Evolutionary conservation across 2,113 vertebrate genomes (phyloP).

Genomic region (Erinaceus europaeus): DNA sequence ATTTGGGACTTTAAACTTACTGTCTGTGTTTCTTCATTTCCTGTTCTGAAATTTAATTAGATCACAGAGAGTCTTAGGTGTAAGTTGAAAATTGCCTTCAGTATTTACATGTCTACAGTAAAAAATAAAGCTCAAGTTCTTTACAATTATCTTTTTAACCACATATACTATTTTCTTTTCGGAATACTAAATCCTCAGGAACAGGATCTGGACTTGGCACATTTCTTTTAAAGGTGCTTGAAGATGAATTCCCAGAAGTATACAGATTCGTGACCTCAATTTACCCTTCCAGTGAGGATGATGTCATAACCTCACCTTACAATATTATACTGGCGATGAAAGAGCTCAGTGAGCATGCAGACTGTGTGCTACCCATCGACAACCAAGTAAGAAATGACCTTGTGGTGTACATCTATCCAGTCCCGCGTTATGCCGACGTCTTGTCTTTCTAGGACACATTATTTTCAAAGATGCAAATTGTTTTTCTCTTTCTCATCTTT

Average conservation of each 20-base stretch:
- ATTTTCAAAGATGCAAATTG: slow-evolving; percentile 5
- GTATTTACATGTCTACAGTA: background rate
- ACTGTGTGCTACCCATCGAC: slow-evolving; percentile 96
- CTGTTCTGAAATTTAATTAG: background rate
- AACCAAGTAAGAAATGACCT: slow-evolving; percentile 89
- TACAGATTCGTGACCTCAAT: slow-evolving; percentile 93
- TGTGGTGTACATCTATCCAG: background rate
- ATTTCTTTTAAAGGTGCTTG: slow-evolving; percentile 90
- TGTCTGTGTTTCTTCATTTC: background rate
- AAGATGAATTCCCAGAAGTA: slow-evolving; percentile 97
- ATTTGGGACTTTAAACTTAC: background rate
- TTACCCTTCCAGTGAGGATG: slow-evolving; percentile 94
- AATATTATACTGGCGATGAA: slow-evolving; percentile 97
- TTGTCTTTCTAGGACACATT: background rate
- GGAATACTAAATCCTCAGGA: slow-evolving; percentile 81
- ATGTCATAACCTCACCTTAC: slow-evolving; percentile 97
- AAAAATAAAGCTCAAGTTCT: background rate
- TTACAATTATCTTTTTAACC: background rate
- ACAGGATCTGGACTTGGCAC: slow-evolving; percentile 98
- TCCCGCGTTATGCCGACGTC: background rate
- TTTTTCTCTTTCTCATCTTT: slow-evolving; percentile 35
- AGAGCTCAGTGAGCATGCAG: slow-evolving; percentile 94
- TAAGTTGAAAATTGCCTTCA: slow-evolving; percentile 1
- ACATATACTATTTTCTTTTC: slow-evolving; percentile 49
- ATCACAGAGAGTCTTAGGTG: background rate